Conservation (phyloP, 2,797 vertebrate species). For the Aphelocoma californica region DNA sequence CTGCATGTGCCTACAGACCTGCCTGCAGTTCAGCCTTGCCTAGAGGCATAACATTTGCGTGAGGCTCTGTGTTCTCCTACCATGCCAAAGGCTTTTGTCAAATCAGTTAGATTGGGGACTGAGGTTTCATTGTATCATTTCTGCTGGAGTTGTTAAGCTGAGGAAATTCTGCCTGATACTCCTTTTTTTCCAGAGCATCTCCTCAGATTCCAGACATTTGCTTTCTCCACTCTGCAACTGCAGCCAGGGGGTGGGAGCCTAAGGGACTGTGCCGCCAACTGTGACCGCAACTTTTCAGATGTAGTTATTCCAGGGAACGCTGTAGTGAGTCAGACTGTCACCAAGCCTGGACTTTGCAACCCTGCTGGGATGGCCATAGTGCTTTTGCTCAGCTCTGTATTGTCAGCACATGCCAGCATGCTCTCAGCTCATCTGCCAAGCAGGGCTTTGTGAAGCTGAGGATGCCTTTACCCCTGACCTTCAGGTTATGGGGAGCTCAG, state of each 20-base stretch:
- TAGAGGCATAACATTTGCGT: background rate
- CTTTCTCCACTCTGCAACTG: background rate
- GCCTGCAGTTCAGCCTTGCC: background rate
- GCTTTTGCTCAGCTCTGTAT: background rate
- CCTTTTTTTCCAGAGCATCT: background rate
- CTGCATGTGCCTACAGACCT: background rate
- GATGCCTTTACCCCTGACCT: background rate
- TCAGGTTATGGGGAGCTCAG: background rate
- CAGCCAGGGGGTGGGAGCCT: background rate
- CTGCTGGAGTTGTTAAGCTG: background rate
- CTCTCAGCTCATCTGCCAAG: background rate
- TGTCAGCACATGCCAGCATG: background rate
- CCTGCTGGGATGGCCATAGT: background rate
- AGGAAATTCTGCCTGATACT: background rate
- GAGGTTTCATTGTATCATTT: background rate
- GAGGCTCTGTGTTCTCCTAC: background rate
- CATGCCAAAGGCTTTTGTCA: background rate
- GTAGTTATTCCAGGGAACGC: background rate
- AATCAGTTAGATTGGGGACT: background rate
- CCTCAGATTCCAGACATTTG: background rate
- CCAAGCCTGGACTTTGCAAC: background rate
- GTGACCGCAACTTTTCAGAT: background rate
- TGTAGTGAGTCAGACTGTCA: background rate
- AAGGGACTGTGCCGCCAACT: fast-evolving
- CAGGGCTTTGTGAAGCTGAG: background rate